Evolutionary conservation across 2,888 invertebrate genomes (phyloP), one percentile per base, ranked within the genome.

Genomic region (Ischnura elegans): DNA sequence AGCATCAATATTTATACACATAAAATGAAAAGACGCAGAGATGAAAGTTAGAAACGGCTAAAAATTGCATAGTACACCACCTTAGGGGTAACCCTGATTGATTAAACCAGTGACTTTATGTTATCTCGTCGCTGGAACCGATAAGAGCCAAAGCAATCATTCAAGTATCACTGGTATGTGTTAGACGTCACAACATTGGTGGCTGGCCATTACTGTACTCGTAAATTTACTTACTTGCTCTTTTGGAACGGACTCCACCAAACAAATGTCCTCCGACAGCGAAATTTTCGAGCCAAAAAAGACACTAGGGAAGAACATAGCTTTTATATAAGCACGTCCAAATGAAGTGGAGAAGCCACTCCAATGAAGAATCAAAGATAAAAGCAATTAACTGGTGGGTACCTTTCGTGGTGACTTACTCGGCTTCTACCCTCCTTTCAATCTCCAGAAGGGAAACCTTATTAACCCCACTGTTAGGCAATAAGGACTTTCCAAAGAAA

Each of bases 301-400:
- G 76, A 36, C 25, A 10, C 25, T 46, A 8, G 42, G 87, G 36
- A 19, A 42, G 19, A 0, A 13, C 87, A 55, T 66, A 42, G 55
- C 90, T 42, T 90, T 90, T 90, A 90, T 90, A 90, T 90, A 61
- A n/a, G 87, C 29, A 51, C 19, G 36, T 29, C 42, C 86, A 46
- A 86, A 86, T 45, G 13, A 86, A 43, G 25, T 61, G 25, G 87
- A 43, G 90, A 90, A 90, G 90, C 90, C 90, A 61, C 29, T 36
- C 2, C 29, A 25, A 55, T 55, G 55, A 13, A 36, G 87, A 36
- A 87, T 10, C 6, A 8, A 61, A 25, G 42, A 43, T 16, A 66
- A 55, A 90, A 90, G 90, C 90, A 90, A 90, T 90, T 61, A 66
- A 43, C 25, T 43, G 43, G 42, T 13, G n/a, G 8, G 61, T 19